Evolutionary conservation across 2,797 vertebrate genomes (phyloP).

Genomic region (Enteromius viviparus): DNA sequence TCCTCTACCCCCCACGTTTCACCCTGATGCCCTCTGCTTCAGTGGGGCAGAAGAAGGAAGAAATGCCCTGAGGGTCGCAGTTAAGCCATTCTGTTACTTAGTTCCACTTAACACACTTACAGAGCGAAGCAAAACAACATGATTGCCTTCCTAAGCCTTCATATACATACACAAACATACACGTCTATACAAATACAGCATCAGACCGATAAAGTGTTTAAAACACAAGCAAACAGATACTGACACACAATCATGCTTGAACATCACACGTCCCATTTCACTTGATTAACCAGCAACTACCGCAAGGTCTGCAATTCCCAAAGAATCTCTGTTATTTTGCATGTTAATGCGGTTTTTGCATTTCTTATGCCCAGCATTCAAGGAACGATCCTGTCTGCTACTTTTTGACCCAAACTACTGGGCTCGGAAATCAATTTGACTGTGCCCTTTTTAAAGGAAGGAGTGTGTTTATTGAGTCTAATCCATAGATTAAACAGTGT

Average conservation of each 20-base stretch:
- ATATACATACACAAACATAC: slow-evolving; percentile 37
- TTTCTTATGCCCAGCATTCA: neutral
- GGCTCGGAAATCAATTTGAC: slow-evolving; percentile 23
- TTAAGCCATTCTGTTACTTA: slow-evolving; percentile 40
- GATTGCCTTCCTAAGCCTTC: slow-evolving; percentile 23
- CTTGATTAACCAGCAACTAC: slow-evolving; percentile 26
- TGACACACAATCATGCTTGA: slow-evolving; percentile 19
- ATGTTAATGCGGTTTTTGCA: slow-evolving; percentile 8
- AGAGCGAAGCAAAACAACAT: slow-evolving; percentile 21
- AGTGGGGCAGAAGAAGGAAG: slow-evolving; percentile 46
- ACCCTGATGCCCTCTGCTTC: slow-evolving; percentile 46
- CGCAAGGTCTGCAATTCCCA: slow-evolving; percentile 22
- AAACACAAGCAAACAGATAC: slow-evolving; percentile 16
- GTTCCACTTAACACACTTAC: slow-evolving; percentile 40
- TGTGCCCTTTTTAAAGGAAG: slow-evolving; percentile 14
- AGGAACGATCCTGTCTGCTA: neutral
- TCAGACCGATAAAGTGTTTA: slow-evolving; percentile 37
- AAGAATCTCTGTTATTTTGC: slow-evolving; percentile 30
- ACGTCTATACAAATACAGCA: slow-evolving; percentile 21
- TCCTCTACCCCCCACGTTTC: slow-evolving; percentile 52
- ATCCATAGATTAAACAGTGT: neutral
- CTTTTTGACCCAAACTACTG: slow-evolving; percentile 3
- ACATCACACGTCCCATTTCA: slow-evolving; percentile 40
- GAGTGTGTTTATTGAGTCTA: slow-evolving; percentile 18
- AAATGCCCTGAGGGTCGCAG: slow-evolving; percentile 39